Conservation (phyloP, 2,113 vertebrate genomes). For the Carassius carassius region DNA sequence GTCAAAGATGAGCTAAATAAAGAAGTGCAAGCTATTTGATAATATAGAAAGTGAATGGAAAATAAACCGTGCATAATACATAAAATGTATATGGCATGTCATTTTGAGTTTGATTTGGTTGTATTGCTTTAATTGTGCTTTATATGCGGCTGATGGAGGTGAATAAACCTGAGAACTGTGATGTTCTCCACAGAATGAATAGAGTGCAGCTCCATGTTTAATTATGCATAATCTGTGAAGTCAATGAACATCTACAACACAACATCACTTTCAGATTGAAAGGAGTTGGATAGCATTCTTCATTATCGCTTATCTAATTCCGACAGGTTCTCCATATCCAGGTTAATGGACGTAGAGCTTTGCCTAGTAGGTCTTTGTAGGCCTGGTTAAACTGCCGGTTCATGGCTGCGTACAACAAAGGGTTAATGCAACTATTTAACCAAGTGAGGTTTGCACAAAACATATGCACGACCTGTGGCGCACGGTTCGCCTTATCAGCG, state of each 20-base stretch:
- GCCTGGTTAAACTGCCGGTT: slow-evolving; percentile 84
- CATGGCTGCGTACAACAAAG: slow-evolving; percentile 84
- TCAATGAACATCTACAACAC: not conserved
- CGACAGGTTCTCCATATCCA: slow-evolving; percentile 45
- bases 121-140: not conserved
- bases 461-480: slow-evolving; percentile 82
- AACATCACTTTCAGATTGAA: not conserved
- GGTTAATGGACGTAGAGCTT: slow-evolving; percentile 61
- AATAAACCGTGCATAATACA: not conserved
- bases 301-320: not conserved
- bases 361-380: slow-evolving; percentile 73
- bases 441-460: slow-evolving; percentile 86
- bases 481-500: slow-evolving; percentile 70
- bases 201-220: not conserved
- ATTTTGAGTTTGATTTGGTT: not conserved
- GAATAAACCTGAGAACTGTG: not conserved
- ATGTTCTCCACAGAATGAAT: not conserved
- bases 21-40: not conserved
- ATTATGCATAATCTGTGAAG: not conserved
- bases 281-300: not conserved
- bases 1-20: not conserved
- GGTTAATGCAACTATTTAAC: slow-evolving; percentile 89
- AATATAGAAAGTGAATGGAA: not conserved
- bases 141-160: not conserved
- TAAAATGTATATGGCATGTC: not conserved